Conservation (phyloP, 2,888 invertebrate species). For the Drosophila ochracea region DNA sequence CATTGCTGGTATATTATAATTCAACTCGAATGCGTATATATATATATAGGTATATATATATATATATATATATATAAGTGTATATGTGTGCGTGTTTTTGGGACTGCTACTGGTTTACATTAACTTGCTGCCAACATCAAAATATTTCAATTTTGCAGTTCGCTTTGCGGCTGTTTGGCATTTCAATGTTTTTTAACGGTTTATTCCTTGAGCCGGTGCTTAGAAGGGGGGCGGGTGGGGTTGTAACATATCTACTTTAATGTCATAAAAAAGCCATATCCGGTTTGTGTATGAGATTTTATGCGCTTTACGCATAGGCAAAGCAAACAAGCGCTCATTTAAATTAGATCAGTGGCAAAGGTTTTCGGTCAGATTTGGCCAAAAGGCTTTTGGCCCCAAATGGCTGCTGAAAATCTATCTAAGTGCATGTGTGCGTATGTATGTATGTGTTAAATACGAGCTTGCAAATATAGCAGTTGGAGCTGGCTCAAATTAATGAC, state of each 20-base stretch:
- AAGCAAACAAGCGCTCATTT: slow-evolving; percentile 54
- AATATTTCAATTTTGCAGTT: slow-evolving; percentile 78
- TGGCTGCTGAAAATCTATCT: slow-evolving; percentile 23
- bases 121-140: slow-evolving; percentile 70
- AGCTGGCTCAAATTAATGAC: slow-evolving; percentile 40
- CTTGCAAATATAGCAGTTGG: slow-evolving; percentile 12
- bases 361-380: slow-evolving; percentile 32
- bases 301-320: slow-evolving; percentile 55
- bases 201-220: slow-evolving; percentile 31
- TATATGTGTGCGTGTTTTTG: slow-evolving; percentile 27
- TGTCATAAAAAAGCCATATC: slow-evolving; percentile 68
- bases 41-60: slow-evolving; percentile 4
- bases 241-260: slow-evolving; percentile 40
- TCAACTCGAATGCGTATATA: slow-evolving; percentile 63
- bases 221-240: too few species aligned
- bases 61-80: background rate
- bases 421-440: slow-evolving; percentile 4
- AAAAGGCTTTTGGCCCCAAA: slow-evolving; percentile 22
- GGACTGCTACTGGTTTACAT: slow-evolving; percentile 51
- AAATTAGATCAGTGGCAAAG: slow-evolving; percentile 66
- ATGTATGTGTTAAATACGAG: slow-evolving; percentile 19
- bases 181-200: slow-evolving; percentile 60
- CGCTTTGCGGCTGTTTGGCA: slow-evolving; percentile 71
- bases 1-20: slow-evolving; percentile 78
- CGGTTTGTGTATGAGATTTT: slow-evolving; percentile 66